A percentile compares a stretch with the other conserved stretches of the same genome.
These are phyloP conservation scores for Grallaria varia DNA, from an alignment of 2,113 vertebrate genomes.

Conservation along the genomic window DNA sequence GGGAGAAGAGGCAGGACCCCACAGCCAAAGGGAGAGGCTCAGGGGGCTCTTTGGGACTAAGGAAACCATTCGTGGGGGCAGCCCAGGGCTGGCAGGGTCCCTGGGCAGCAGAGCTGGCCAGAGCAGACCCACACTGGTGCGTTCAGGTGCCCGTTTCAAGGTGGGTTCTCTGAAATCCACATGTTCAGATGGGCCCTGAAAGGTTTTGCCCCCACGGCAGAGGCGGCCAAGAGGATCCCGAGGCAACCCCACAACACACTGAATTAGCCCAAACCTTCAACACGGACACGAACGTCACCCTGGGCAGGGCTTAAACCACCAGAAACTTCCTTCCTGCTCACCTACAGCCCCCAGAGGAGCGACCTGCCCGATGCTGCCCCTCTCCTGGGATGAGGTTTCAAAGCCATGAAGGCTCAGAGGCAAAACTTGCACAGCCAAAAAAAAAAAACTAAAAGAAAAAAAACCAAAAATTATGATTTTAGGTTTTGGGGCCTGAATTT, in stretches of 20 bases:
- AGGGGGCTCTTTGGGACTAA: not conserved
- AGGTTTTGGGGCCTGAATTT: fast-evolving
- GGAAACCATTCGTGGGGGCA: fast-evolving
- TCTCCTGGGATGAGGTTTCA: not conserved
- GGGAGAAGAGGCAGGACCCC: not conserved
- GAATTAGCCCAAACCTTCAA: not conserved
- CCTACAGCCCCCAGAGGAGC: not conserved
- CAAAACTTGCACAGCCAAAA: not conserved
- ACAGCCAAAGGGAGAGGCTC: fast-evolving
- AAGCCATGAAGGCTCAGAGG: fast-evolving
- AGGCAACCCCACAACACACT: fast-evolving
- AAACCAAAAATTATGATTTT: too few relatives aligned
- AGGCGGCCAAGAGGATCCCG: not conserved
- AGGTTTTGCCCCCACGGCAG: not conserved
- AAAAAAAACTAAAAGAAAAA: too few relatives aligned
- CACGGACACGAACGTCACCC: fast-evolving
- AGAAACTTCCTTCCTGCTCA: not conserved
- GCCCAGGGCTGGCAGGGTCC: not conserved
- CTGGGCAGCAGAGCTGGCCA: too few relatives aligned
- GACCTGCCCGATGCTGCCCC: not conserved
- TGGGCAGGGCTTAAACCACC: not conserved
- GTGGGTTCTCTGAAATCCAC: not conserved
- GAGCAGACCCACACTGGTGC: too few relatives aligned
- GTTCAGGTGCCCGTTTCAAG: not conserved
- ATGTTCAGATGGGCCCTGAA: too few relatives aligned